Conservation (phyloP, 2,888 invertebrate genomes). For the Pandemis heparana region DNA sequence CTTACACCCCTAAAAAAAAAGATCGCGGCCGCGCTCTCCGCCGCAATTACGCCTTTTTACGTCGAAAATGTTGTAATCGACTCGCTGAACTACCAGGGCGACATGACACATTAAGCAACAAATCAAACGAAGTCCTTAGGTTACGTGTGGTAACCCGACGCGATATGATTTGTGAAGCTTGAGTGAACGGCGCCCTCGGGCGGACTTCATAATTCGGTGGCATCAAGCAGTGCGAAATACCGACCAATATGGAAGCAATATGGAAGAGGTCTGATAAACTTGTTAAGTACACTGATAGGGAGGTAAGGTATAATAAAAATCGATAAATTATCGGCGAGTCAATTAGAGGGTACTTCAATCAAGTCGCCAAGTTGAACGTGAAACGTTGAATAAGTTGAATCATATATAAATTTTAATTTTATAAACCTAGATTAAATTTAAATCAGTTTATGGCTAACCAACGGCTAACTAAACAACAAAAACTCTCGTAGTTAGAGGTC, state of each 20-base stretch:
- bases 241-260: not conserved
- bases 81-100: conserved; percentile 11
- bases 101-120: conserved; percentile 23
- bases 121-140: conserved; percentile 21
- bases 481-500: not conserved
- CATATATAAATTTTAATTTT: not conserved
- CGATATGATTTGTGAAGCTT: conserved; percentile 36
- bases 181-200: conserved; percentile 18
- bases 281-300: not conserved
- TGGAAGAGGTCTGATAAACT: conserved; percentile 6
- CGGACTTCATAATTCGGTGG: conserved; percentile 1
- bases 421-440: not conserved
- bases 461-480: not conserved
- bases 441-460: not conserved
- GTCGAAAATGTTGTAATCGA: conserved; percentile 16
- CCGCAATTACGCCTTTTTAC: conserved; percentile 8
- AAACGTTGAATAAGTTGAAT: not conserved
- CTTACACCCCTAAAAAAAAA: too few species aligned
- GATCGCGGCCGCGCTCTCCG: not conserved
- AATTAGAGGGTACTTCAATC: not conserved
- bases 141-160: conserved; percentile 14
- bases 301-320: not conserved
- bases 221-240: not conserved
- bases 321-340: not conserved
- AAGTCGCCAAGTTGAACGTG: not conserved